Base-by-base conservation (phyloP, 2,888 invertebrate species). In the Xestia rhomboidea region DNA sequence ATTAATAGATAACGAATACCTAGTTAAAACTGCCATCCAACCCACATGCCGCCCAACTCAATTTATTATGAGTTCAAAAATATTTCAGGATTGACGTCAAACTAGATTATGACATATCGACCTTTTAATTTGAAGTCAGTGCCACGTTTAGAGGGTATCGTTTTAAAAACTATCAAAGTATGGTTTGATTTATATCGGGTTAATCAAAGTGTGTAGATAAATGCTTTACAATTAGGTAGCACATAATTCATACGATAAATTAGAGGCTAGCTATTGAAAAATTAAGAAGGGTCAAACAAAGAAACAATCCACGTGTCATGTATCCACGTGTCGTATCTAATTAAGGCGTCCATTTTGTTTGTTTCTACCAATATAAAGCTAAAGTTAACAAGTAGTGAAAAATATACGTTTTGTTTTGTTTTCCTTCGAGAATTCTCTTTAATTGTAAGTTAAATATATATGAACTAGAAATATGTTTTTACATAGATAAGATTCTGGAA, bases 51-150 rank as follows among this genome's bases (percentile, higher is more conserved):
- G 15, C n/a, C 18, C 10, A 60, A 51, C 30, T 38, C 10, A 63
- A 41, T 68, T 27, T 68, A 18, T 30, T 41, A 44, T n/a, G 44
- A n/a, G 38, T 54, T 38, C n/a, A 64, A 74, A 81, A 41, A 64
- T 15, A 60, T 27, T 13, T 79, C 13, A 41, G 7, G 11, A 81
- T 30, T 81, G 62, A 38, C 63, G 46, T 54, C 73, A 64, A 64
- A 75, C 13, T 49, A 49, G n/a, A 57, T 6, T 49, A 30, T 81
- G 46, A 57, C 54, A 46, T 34, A 30, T 34, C n/a, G 41, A 57
- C 15, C n/a, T 54, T 54, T 21, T 30, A 41, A 74, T 74, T 57
- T n/a, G 3, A 57, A 49, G 30, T 64, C 77, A 41, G 57, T 49
- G 54, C 13, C 27, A 54, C 38, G 18, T 41, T 81, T 64, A 2